Evolutionary conservation across 2,113 vertebrate genomes (phyloP), one percentile per base, ranked within the genome.

Genomic region (Oryzias melastigma): DNA sequence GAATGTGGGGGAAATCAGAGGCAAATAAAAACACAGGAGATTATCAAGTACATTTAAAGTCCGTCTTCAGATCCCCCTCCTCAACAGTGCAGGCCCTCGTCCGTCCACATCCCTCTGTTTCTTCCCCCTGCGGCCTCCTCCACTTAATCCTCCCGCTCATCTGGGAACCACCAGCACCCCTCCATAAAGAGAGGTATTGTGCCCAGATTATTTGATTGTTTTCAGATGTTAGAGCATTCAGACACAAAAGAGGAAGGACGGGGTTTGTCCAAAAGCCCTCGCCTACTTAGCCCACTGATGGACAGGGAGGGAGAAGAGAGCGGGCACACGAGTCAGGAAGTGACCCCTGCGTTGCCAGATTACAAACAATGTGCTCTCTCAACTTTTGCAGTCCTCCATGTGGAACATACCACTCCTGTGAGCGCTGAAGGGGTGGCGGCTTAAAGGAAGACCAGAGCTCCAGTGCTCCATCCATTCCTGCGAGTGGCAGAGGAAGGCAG

Each of bases 321-420:
- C 83, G 12, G 24, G 91, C 88, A 90, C 86, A 90, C 87, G 89
- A 93, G 81, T 89, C 80, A 93, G 93, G 93, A 95, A 95, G 87
- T 93, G 88, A 93, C 90, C 91, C 89, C 85, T 88, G 85, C n/a
- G 52, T 89, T 80, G 86, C 82, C 86, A 83, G 85, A 89, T 90
- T 85, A 90, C 81, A 90, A 91, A 94, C 90, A 93, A 94, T 91
- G 90, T 91, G 83, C 75, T 91, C 88, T 91, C 90, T 91, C 85
- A 93, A 89, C 65, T 90, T 85, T 85, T 89, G 81, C 74, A 82
- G 75, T 82, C 81, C 76, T 77, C 19, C 43, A 70, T 74, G 76
- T 70, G 91, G 93, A 87, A 77, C 72, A 35, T 87, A 91, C 93
- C 93, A 93, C 73, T 83, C 55, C 47, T 59, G 76, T 55, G 47